Evolutionary conservation across 2,888 invertebrate genomes (phyloP).

Genomic region (Sympetrum striolatum): DNA sequence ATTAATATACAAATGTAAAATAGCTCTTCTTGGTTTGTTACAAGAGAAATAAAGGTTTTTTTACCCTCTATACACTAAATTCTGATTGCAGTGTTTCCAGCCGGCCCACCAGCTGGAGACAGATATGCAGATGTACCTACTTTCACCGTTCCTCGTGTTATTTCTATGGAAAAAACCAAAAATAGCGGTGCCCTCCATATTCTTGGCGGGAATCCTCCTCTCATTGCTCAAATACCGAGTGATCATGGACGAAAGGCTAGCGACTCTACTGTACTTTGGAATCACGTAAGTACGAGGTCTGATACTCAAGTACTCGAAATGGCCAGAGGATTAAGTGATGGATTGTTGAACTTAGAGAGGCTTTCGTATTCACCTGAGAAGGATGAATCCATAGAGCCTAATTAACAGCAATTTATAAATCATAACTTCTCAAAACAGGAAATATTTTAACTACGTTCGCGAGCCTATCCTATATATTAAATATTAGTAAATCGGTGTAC

Average conservation of each 20-base stretch:
- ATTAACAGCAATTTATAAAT: too few species aligned
- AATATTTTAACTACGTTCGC: too few species aligned
- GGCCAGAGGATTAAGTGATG: too few species aligned
- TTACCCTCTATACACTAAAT: background rate
- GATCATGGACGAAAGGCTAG: background rate
- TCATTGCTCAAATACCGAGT: background rate
- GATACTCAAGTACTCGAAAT: too few species aligned
- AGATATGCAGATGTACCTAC: constrained; percentile 47
- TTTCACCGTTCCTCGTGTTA: constrained; percentile 44
- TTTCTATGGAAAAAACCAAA: constrained; percentile 45
- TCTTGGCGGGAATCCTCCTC: background rate
- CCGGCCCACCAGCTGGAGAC: constrained; percentile 46
- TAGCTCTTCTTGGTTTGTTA: background rate
- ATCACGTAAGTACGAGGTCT: constrained; percentile 1
- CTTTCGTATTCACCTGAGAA: too few species aligned
- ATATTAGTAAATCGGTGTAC: too few species aligned
- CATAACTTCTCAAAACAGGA: too few species aligned
- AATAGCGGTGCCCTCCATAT: background rate
- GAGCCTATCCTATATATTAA: too few species aligned
- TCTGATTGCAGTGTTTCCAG: constrained; percentile 43
- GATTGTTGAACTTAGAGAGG: too few species aligned
- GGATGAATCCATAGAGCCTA: too few species aligned
- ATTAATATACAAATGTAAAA: background rate
- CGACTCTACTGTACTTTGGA: constrained; percentile 12
- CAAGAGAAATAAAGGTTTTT: background rate